Evolutionary conservation across 2,888 invertebrate genomes (phyloP).

Genomic region (Cheilosia variabilis): DNA sequence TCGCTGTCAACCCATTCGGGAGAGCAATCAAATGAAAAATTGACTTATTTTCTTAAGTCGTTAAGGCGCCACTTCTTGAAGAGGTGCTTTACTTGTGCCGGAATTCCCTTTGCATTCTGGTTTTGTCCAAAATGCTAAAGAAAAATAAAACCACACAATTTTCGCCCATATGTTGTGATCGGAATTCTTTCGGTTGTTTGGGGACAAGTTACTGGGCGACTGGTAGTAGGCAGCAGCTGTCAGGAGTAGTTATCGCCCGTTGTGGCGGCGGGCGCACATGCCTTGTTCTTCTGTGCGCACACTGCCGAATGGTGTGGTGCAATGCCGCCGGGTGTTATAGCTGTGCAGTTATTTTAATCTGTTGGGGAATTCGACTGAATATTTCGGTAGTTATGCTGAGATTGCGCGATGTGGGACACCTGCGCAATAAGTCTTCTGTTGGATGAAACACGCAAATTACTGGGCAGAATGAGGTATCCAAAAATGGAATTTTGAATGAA

Average conservation of each 20-base stretch:
- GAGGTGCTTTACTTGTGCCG: slow-evolving; percentile 37
- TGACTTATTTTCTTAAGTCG: slow-evolving; percentile 44
- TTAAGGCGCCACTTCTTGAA: slow-evolving; percentile 35
- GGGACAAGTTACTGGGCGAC: slow-evolving; percentile 52
- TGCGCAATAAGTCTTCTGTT: slow-evolving; percentile 26
- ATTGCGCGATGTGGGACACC: slow-evolving; percentile 52
- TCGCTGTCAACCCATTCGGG: slow-evolving; percentile 23
- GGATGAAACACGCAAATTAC: slow-evolving; percentile 28
- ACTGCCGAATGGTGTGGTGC: slow-evolving; percentile 3
- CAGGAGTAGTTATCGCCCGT: slow-evolving; percentile 56
- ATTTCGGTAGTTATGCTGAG: slow-evolving; percentile 41
- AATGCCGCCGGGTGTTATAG: slow-evolving; percentile 42
- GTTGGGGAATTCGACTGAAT: slow-evolving; percentile 46
- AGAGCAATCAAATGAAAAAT: slow-evolving; percentile 53
- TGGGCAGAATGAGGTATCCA: slow-evolving; percentile 16
- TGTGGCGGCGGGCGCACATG: slow-evolving; percentile 24
- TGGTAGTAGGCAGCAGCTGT: slow-evolving; percentile 51
- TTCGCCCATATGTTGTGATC: slow-evolving; percentile 48
- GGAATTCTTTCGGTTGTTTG: slow-evolving; percentile 61
- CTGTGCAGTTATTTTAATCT: slow-evolving; percentile 52
- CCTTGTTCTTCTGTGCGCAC: slow-evolving; percentile 31
- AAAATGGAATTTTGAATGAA: slow-evolving; percentile 7
- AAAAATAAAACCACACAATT: slow-evolving; percentile 3
- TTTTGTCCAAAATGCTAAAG: slow-evolving; percentile 35
- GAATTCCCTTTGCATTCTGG: slow-evolving; percentile 60